Evolutionary conservation across 2,113 vertebrate genomes (phyloP), one percentile per base, ranked within the genome.

Genomic region (Acinonyx jubatus): DNA sequence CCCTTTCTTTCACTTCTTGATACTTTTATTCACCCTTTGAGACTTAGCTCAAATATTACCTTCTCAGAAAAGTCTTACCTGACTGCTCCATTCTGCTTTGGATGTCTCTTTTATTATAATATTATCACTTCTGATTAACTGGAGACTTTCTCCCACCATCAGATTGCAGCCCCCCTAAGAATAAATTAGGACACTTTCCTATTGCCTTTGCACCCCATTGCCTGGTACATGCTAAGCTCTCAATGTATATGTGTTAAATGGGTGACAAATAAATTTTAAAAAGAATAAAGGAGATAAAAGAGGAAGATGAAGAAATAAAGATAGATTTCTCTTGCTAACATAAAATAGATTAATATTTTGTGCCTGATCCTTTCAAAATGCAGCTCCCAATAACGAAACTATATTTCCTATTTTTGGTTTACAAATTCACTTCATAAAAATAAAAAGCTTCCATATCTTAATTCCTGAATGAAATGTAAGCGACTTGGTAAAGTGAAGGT

Each of bases 381-480:
- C 45, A 74, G 65, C 31, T 74, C n/a, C 48, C 36, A 33, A 31
- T 69, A 55, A 31, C 18, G 45, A 84, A 78, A 87, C 5, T 57
- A 0, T 41, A 55, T 45, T 89, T 90, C 74, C 38, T 83, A 63
- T 68, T 88, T 73, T 87, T 48, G 31, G 16, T 48, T 91, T 84
- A 88, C 9, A 74, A 48, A 48, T 12, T 92, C 29, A 73, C 50
- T 45, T 21, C 29, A 61, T 41, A 89, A 92, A 91, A 90, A 65
- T 76, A 96, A 73, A 91, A 84, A 95, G 36, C 18, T 86, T 92
- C 21, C 18, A 8, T 65, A 66, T 78, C 84, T 93, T 94, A 79
- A 96, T 45, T 83, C 45, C 68, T 73, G 33, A 71, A 69, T 83
- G 65, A 96, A 79, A 94, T 36, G 19, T 31, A 88, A 88, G 91